Conservation (phyloP, 2,113 vertebrate species). For the Monarcha castaneiventris region DNA sequence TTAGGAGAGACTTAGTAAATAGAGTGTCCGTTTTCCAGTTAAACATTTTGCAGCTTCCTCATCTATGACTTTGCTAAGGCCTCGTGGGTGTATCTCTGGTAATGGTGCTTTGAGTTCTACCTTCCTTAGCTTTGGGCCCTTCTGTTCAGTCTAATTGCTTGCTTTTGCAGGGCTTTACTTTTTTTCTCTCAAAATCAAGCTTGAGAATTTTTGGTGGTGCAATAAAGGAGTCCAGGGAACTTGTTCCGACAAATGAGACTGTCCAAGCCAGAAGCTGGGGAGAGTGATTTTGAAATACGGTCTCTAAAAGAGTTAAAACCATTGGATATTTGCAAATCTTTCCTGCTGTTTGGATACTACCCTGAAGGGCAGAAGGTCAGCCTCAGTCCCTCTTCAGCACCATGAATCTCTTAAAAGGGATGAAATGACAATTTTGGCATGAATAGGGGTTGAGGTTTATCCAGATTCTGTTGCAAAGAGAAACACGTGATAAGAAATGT, state of each 20-base stretch:
- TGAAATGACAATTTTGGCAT: neutral
- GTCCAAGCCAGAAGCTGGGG: neutral
- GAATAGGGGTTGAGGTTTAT: neutral
- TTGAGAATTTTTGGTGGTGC: slow-evolving; percentile 64
- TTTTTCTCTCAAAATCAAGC: slow-evolving; percentile 56
- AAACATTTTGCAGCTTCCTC: neutral
- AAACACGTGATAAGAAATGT: neutral
- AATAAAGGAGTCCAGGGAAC: slow-evolving; percentile 41
- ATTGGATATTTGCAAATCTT: neutral
- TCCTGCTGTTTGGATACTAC: neutral
- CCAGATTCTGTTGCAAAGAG: neutral
- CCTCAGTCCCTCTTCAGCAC: neutral
- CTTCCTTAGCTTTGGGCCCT: slow-evolving; percentile 21
- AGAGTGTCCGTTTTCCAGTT: neutral
- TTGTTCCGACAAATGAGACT: neutral
- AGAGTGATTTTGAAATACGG: neutral
- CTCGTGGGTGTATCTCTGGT: neutral
- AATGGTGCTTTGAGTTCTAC: slow-evolving; percentile 39
- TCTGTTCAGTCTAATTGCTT: slow-evolving; percentile 3
- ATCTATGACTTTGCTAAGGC: slow-evolving; percentile 9
- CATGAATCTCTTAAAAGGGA: neutral
- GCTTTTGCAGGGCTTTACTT: neutral
- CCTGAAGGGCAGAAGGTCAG: neutral
- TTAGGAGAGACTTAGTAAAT: neutral
- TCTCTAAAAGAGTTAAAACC: neutral